These are phyloP conservation scores for Gorsachius goisagi DNA, from an alignment of 2,113 vertebrate genomes.

Conservation along the genomic window DNA sequence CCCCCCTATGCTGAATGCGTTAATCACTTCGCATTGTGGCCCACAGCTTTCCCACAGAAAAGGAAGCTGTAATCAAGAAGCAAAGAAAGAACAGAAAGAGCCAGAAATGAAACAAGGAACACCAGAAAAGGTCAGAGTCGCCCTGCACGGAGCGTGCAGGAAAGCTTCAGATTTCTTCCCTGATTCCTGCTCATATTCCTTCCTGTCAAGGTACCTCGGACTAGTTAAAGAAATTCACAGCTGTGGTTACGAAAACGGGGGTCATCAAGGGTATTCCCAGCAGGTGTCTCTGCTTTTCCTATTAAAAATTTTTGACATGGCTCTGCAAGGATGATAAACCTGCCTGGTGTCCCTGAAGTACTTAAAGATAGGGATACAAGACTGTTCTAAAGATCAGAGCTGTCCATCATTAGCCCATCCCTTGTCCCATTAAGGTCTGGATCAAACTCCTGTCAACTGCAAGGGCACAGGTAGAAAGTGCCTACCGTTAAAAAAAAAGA, in stretches of 20 bases:
- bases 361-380: background rate
- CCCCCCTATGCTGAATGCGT: background rate
- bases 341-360: background rate
- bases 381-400: background rate
- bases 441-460: background rate
- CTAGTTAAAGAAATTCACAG: background rate
- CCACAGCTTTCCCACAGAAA: background rate
- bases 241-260: rapidly evolving
- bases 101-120: background rate
- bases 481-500: no score
- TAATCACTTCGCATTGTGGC: background rate
- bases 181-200: background rate
- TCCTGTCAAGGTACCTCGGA: background rate
- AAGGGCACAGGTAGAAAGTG: background rate
- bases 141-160: background rate
- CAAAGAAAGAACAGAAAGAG: background rate
- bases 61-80: background rate
- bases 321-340: background rate
- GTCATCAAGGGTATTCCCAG: background rate
- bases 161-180: background rate
- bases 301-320: background rate
- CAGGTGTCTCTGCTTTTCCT: background rate
- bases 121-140: background rate
- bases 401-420: background rate
- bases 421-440: background rate